Conservation (phyloP, 2,888 invertebrate species). For the Perizoma flavofasciatum region DNA sequence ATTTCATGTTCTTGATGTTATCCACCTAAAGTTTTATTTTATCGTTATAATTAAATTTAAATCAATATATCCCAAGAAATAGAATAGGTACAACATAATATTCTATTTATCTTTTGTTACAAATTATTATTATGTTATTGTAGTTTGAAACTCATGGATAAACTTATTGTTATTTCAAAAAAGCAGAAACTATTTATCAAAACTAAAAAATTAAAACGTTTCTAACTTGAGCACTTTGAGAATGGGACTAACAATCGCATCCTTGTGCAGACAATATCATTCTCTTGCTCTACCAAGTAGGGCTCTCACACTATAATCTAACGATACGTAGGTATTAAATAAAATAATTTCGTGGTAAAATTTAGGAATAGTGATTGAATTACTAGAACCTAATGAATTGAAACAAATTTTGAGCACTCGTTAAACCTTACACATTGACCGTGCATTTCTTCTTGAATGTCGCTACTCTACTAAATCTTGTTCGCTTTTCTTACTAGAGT, state of each 20-base stretch:
- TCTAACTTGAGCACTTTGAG: conserved; percentile 1
- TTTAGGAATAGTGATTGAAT: conserved; percentile 80
- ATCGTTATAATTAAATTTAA: no score
- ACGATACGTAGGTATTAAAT: conserved; percentile 71
- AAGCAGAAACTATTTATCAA: conserved; percentile 6
- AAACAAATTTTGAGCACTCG: conserved; percentile 80
- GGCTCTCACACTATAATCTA: conserved; percentile 56
- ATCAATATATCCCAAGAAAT: no score
- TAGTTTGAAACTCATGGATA: conserved; percentile 46
- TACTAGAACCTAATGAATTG: conserved; percentile 79
- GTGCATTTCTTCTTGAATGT: conserved; percentile 77
- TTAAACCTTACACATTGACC: conserved; percentile 82
- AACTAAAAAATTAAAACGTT: not conserved
- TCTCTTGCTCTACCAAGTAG: conserved; percentile 45
- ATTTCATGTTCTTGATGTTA: conserved; percentile 12
- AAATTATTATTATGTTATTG: conserved; percentile 1
- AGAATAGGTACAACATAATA: no score
- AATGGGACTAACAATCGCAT: conserved; percentile 8
- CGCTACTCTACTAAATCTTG: conserved; percentile 71
- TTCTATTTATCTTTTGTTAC: no score
- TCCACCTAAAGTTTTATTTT: not conserved
- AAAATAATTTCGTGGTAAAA: conserved; percentile 68
- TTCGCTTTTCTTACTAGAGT: conserved; percentile 74
- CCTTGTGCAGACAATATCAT: conserved; percentile 21
- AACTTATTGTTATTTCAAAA: conserved; percentile 34